Base-by-base conservation (phyloP, 2,888 invertebrate genomes). In the Periphyllus acericola region DNA sequence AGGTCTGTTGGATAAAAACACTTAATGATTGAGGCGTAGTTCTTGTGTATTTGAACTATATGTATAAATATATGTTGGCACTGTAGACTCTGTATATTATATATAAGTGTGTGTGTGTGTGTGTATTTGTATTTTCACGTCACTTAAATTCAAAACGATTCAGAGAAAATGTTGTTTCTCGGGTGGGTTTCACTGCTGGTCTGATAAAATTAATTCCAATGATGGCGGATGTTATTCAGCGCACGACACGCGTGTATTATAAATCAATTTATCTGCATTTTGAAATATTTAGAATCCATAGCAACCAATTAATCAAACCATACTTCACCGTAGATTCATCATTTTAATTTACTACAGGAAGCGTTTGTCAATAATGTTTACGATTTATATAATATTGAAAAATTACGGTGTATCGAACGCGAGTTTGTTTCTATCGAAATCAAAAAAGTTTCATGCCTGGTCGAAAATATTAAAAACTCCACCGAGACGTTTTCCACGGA, bases 11-110 rank as follows among this genome's bases (percentile, higher is more conserved):
- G 60, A 74, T 36, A 40, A 74, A 83, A 83, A 74, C 55, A 60
- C 29, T 74, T 74, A 60, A 83, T 83, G 74, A 83, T 83, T 36
- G 36, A 83, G 55, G 29, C 83, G 52, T 46, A 46, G 46, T 55
- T 74, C 9, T 74, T 71, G 71, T 81, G n/a, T 25, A 19, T 74
- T 83, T 74, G 55, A 36, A 83, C 55, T 46, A 19, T 55, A 55
- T 55, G 36, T n/a, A 83, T 46, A 8, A 46, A 5, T 8, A 11
- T 46, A 46, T 46, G 11, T 46, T 8, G 46, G 11, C n/a, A n/a
- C n/a, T n/a, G n/a, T n/a, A n/a, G n/a, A n/a, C n/a, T n/a, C 21
- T 25, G 25, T 60, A 46, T 14, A 46, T 14, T 46, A 46, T 60
- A 9, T 52, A 52, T 11, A 3, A 21, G 21, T 60, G 21, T 25